Evolutionary conservation across 37 sponge, comb jelly and placozoan species (phyloP).

Genomic region (Axinella damicornis): DNA sequence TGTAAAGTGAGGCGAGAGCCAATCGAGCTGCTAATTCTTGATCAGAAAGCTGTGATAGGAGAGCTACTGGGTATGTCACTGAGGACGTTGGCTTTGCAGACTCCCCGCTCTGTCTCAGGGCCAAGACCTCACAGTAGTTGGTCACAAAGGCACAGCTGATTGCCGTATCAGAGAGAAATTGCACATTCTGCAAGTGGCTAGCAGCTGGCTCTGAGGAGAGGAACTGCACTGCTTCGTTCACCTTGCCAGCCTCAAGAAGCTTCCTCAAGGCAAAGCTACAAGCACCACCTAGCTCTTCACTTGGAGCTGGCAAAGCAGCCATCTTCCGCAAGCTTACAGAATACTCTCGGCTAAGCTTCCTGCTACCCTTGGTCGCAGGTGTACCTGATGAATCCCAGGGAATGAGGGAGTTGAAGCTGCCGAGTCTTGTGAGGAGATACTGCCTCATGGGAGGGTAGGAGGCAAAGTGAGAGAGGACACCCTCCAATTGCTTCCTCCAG

Average conservation of each 20-base stretch:
- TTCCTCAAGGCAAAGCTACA: constrained; percentile 35
- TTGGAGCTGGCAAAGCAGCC: constrained; percentile 17
- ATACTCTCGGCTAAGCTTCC: neutral
- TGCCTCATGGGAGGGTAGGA: constrained; percentile 30
- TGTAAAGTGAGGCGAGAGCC: constrained; percentile 44
- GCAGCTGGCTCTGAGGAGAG: constrained; percentile 42
- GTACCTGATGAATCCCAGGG: constrained; percentile 17
- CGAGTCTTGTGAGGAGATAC: constrained; percentile 33
- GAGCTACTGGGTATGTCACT: constrained; percentile 10
- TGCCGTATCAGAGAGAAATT: constrained; percentile 21
- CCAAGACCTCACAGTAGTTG: constrained; percentile 5
- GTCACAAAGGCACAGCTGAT: constrained; percentile 26
- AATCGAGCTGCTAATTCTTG: constrained; percentile 51
- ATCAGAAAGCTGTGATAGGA: constrained; percentile 55
- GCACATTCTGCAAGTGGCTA: neutral
- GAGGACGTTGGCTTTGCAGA: neutral
- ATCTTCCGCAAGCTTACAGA: constrained; percentile 14
- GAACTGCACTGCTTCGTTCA: constrained; percentile 27
- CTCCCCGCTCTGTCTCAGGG: neutral
- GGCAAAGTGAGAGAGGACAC: constrained; percentile 31
- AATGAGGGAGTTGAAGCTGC: constrained; percentile 21
- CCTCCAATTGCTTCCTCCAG: constrained; percentile 29
- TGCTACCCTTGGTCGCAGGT: neutral
- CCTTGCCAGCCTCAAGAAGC: constrained; percentile 22
- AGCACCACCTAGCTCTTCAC: constrained; percentile 40